phyloP scores from a whole-genome alignment of 1,140 invertebrate species.

The Argopecten irradians region DNA sequence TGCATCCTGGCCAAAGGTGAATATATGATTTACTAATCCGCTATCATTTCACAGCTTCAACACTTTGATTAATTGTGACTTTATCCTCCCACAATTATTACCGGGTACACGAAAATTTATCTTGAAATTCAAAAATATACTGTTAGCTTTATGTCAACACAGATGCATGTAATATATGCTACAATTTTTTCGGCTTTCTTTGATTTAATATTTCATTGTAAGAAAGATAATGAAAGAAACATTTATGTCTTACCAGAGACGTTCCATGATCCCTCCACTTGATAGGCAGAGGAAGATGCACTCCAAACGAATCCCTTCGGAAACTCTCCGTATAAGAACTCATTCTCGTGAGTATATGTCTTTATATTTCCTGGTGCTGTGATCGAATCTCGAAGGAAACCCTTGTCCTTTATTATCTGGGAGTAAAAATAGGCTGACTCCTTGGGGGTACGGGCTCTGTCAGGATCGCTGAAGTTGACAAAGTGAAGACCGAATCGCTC shows the following conservation, averaged over 20 bases:
- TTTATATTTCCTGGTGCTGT: conserved; percentile 32
- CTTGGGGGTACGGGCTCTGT: conserved; percentile 83
- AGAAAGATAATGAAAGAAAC: not conserved
- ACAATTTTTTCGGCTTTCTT: not conserved
- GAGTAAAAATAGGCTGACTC: conserved; percentile 66
- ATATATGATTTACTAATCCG: no score
- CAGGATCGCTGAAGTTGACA: conserved; percentile 85
- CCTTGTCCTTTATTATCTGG: conserved; percentile 50
- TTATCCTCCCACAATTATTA: no score
- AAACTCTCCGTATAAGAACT: conserved; percentile 69
- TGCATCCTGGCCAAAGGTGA: no score
- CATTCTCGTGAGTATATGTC: conserved; percentile 38
- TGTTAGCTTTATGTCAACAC: not conserved
- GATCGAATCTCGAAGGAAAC: conserved; percentile 53
- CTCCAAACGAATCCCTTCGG: conserved; percentile 76
- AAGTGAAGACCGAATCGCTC: conserved; percentile 85
- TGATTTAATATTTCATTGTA: not conserved
- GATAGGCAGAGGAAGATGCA: conserved; percentile 74
- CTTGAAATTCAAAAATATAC: no score
- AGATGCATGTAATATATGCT: not conserved
- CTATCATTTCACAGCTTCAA: no score
- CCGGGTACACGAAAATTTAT: no score
- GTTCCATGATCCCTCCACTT: conserved; percentile 76
- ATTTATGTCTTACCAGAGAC: conserved; percentile 65
- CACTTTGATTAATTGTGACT: no score